Percentiles rank a stretch among this genome's conserved stretches.
Evolutionary conservation across 2,888 invertebrate species (phyloP).

Genomic region (Hemicrepidius hirtus): DNA sequence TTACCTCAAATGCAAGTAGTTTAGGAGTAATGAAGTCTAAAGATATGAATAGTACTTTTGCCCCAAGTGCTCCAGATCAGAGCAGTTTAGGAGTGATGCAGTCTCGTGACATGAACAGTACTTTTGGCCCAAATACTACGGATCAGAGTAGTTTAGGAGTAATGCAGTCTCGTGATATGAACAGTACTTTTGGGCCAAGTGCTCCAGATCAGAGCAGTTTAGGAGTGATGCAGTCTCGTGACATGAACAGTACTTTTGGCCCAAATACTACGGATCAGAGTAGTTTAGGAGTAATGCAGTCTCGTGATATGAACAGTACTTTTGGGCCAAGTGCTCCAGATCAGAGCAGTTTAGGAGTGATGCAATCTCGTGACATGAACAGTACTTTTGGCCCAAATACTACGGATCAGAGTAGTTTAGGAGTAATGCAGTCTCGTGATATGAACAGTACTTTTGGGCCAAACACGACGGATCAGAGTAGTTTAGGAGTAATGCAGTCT

Average conservation of each 20-base stretch:
- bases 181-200: background rate
- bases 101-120: background rate
- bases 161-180: constrained; percentile 1
- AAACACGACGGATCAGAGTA: background rate
- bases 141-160: constrained; percentile 9
- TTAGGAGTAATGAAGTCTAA: constrained; percentile 18
- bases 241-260: background rate
- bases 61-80: background rate
- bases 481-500: constrained; percentile 14
- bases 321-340: background rate
- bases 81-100: constrained; percentile 8
- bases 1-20: background rate
- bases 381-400: background rate
- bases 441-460: constrained; percentile 3
- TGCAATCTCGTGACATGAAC: background rate
- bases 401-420: background rate
- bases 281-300: constrained; percentile 15
- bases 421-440: background rate
- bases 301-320: background rate
- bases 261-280: background rate
- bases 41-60: background rate
- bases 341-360: background rate
- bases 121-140: background rate
- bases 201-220: background rate
- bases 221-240: background rate